These are phyloP conservation scores for Zoanthus sociatus DNA, from an alignment of 92 coral and sea anemone genomes.

Conservation along the genomic window DNA sequence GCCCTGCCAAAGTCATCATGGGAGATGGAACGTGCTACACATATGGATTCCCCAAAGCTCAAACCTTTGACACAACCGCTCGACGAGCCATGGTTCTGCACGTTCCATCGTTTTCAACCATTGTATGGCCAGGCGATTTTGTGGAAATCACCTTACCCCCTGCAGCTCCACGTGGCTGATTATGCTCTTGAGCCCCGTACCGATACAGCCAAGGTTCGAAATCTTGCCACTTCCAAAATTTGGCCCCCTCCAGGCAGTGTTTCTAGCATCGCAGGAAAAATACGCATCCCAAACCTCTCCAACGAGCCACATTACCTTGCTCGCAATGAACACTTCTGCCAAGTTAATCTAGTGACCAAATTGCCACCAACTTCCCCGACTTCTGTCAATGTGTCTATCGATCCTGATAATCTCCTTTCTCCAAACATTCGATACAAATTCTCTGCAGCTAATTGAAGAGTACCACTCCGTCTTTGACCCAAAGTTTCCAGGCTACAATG, in stretches of 20 bases:
- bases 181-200: background rate
- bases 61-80: background rate
- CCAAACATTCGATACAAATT: background rate
- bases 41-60: too few species aligned
- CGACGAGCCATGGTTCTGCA: background rate
- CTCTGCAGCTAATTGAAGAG: slow-evolving; percentile 18
- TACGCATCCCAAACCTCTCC: background rate
- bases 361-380: background rate
- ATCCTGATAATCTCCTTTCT: slow-evolving; percentile 25
- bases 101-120: background rate
- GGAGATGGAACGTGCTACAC: too few species aligned
- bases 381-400: slow-evolving; percentile 22
- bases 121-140: slow-evolving; percentile 6
- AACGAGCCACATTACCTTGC: background rate
- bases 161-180: background rate
- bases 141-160: background rate
- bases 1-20: too few species aligned
- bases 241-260: background rate
- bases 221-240: too few species aligned
- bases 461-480: slow-evolving; percentile 32
- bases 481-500: slow-evolving; percentile 20
- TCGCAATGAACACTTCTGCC: background rate
- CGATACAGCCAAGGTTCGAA: background rate
- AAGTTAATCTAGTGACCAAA: too few species aligned
- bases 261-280: background rate